A percentile compares a stretch with the other conserved stretches of the same genome.
phyloP scores from a whole-genome alignment of 2,888 invertebrate genomes.

The Macrophya alboannulata region DNA sequence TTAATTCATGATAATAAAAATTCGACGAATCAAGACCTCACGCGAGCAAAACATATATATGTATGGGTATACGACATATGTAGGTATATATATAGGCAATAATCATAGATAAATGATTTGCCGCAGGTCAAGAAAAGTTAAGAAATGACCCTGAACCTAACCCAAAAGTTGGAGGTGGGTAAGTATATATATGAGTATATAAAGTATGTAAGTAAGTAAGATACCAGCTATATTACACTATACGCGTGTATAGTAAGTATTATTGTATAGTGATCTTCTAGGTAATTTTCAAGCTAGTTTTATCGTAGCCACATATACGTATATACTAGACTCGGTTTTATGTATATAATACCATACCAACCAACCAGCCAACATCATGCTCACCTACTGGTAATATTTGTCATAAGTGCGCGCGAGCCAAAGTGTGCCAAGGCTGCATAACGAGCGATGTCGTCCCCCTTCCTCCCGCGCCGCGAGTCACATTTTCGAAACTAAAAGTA shows the following conservation, averaged over 20 bases:
- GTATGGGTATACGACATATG: not conserved
- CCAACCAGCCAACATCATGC: slow-evolving; percentile 15
- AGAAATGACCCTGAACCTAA: slow-evolving; percentile 45
- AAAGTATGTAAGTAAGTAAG: not conserved
- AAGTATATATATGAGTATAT: not conserved
- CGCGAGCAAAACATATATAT: not conserved
- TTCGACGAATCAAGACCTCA: not conserved
- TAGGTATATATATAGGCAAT: not conserved
- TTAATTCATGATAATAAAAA: not conserved
- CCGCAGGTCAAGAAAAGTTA: slow-evolving; percentile 22
- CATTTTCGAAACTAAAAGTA: slow-evolving; percentile 80
- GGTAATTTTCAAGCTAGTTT: not conserved
- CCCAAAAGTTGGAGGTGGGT: slow-evolving; percentile 42
- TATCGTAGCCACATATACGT: not conserved
- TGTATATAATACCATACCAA: not conserved
- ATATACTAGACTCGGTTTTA: not conserved
- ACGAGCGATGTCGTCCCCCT: slow-evolving; percentile 41
- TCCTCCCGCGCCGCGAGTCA: slow-evolving; percentile 64
- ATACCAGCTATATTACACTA: not conserved
- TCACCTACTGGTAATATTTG: slow-evolving; percentile 57
- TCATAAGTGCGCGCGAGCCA: slow-evolving; percentile 50
- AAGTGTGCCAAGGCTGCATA: slow-evolving; percentile 57
- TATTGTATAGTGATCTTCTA: not conserved
- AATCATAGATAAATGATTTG: not conserved
- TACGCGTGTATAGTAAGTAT: not conserved